Evolutionary conservation across 2,113 vertebrate species (phyloP), one percentile per base, ranked within the genome.

Genomic region (Telmatochromis bifrenatus): DNA sequence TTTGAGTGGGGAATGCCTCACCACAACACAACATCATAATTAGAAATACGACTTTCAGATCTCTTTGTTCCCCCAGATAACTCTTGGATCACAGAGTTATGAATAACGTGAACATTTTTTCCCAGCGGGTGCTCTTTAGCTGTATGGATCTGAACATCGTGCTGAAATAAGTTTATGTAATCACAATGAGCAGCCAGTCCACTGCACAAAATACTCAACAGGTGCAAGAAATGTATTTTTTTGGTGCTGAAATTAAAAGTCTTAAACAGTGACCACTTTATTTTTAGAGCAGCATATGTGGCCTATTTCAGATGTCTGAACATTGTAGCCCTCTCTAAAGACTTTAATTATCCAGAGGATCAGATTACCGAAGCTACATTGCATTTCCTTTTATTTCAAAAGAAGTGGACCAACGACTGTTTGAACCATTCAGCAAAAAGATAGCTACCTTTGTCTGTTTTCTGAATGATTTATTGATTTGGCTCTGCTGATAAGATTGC

Each of bases 1-100:
- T 92, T 91, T 91, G 33, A 89, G 75, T 62, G 85, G 81, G 88
- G 88, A 90, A 77, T 83, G 88, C 88, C 85, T 73, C 86, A 31
- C 91, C 90, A 83, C 91, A 91, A 65, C 88, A 92, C 92, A 86
- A 88, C 86, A 42, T 85, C 68, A 31, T 93, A 94, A 89, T 93
- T 92, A 91, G 55, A 85, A 89, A 84, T 88, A 82, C 39, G 60
- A 77, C 79, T 60, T 88, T 28, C 51, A 47, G 45, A 47, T 82
- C 73, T 55, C 12, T 13, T 21, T 13, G 17, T 73, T 86, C 82
- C 86, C 31, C 60, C 6, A 80, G 77, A 83, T 81, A 56, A 70
- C 77, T 82, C 70, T 84, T 79, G 82, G 84, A 49, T 85, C 21
- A 60, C 13, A 60, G 37, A 35, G 35, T 68, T 79, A 7, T 79